Evolutionary conservation across 2,888 invertebrate genomes (phyloP), one percentile per base, ranked within the genome.

Genomic region (Erynnis tages): DNA sequence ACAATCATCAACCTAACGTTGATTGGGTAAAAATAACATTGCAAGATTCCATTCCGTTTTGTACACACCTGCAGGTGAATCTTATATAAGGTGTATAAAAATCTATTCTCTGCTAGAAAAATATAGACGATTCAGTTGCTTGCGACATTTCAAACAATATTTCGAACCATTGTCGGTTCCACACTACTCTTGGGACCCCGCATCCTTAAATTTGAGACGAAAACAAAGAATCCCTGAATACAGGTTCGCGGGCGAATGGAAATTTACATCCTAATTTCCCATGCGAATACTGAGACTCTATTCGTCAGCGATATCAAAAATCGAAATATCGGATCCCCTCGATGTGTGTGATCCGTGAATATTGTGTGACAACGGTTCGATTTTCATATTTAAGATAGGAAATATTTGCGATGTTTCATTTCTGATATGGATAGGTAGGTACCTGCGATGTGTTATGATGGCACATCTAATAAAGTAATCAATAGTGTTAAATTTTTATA

Each of bases 251-350:
- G 76, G 68, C 71, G 79, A 84, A 82, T 82, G 79, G 71, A 85
- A 86, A 87, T 90, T 88, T 88, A 86, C 86, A 86, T 87, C 79
- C 85, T 89, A 88, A 90, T 90, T 89, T 90, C 90, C 90, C 90
- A 65, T 55, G 90, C 75, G 90, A 67, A 70, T 82, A 73, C 71
- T 60, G 62, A 62, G 68, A 70, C 69, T 65, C 68, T 77, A 76
- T 81, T 82, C 81, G 82, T 85, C 82, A 82, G 78, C 69, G 63
- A 74, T 79, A 81, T 78, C 77, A 80, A 76, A 79, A 78, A 52
- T 78, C 69, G 71, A 71, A 72, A 59, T 55, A 53, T 46, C 23
- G 21, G 38, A 45, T 45, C 37, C 44, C 29, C 19, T 14, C 34
- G 35, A 38, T 25, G 38, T 25, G 17, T 45, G 45, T 45, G 44